Evolutionary conservation across 2,797 vertebrate species (phyloP).

Genomic region (Gymnothorax reevesii): DNA sequence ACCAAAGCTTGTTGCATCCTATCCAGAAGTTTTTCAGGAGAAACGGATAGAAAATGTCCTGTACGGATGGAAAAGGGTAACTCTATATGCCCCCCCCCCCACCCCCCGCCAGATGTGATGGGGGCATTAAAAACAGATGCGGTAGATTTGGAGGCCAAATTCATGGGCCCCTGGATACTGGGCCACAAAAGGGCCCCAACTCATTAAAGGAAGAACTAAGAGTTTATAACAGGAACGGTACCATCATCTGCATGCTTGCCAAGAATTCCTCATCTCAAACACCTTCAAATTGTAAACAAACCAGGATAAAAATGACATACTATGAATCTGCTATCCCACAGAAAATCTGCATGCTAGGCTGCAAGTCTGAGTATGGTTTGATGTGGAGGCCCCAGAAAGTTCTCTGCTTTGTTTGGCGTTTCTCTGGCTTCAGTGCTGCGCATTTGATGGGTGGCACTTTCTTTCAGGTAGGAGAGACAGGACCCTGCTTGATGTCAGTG

Average conservation of each 20-base stretch:
- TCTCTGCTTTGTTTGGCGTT: constrained; percentile 64
- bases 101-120: too few species aligned
- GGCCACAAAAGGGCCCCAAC: constrained; percentile 25
- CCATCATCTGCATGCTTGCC: neutral
- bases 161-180: constrained; percentile 7
- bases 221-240: constrained; percentile 23
- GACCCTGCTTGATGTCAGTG: constrained; percentile 43
- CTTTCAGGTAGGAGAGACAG: constrained; percentile 42
- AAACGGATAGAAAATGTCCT: too few species aligned
- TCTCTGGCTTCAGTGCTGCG: constrained; percentile 59
- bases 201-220: constrained; percentile 21
- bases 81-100: too few species aligned
- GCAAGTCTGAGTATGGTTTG: constrained; percentile 57
- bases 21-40: too few species aligned
- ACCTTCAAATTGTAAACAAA: constrained; percentile 21
- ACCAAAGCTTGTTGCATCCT: too few species aligned
- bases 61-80: too few species aligned
- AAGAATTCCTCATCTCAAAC: constrained; percentile 14
- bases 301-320: neutral
- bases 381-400: constrained; percentile 62
- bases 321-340: constrained; percentile 25
- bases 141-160: neutral
- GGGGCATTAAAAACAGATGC: neutral
- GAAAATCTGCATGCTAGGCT: constrained; percentile 39
- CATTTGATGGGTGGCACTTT: constrained; percentile 37